Evolutionary conservation across 2,113 vertebrate genomes (phyloP).

Genomic region (Myrmophylax atrothorax): DNA sequence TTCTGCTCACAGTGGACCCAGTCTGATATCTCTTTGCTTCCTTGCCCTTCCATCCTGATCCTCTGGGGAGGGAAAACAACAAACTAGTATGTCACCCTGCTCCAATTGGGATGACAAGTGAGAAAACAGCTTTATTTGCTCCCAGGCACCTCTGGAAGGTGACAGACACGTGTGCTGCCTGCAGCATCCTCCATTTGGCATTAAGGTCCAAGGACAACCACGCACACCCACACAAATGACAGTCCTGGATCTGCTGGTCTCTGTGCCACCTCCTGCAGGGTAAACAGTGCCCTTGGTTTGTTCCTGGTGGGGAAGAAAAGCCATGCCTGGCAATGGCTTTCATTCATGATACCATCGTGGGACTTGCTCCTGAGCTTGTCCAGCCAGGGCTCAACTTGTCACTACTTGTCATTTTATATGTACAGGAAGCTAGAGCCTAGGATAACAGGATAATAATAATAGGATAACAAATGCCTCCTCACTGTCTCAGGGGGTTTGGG

Average conservation of each 20-base stretch:
- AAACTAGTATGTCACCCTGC: background rate
- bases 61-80: background rate
- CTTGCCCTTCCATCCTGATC: background rate
- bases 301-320: background rate
- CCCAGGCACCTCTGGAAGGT: background rate
- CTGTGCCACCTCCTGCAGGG: background rate
- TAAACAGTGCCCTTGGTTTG: background rate
- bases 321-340: background rate
- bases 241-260: background rate
- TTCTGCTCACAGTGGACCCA: background rate
- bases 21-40: background rate
- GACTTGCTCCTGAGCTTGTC: background rate
- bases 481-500: background rate
- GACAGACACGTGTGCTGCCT: background rate
- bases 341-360: background rate
- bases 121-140: background rate
- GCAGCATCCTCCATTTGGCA: background rate
- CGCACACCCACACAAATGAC: background rate
- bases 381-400: background rate
- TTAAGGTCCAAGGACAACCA: background rate
- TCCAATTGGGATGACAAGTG: background rate
- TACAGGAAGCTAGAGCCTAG: background rate
- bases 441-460: constrained; percentile 4
- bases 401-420: background rate
- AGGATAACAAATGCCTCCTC: constrained; percentile 20